These are phyloP conservation scores for Gambusia yucatana DNA, from an alignment of 2,797 vertebrate genomes.

Conservation along the genomic window DNA sequence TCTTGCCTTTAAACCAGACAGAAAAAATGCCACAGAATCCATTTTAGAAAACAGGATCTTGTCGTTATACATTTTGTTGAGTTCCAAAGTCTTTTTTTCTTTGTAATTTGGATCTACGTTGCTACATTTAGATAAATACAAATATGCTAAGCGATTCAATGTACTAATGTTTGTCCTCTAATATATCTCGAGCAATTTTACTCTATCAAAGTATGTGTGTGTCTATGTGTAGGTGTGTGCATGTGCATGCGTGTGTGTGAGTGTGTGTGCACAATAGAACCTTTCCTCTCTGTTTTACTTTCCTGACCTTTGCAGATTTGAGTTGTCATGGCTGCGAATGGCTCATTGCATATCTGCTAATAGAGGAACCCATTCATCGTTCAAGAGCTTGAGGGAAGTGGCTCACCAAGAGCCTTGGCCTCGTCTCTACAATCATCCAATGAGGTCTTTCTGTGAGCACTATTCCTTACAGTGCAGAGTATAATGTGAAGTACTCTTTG, in stretches of 20 bases:
- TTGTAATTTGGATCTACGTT: neutral
- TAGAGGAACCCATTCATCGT: slow-evolving; percentile 68
- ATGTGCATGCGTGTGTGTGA: neutral
- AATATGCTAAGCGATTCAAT: neutral
- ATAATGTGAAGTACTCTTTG: slow-evolving; percentile 62
- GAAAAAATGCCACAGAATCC: slow-evolving; percentile 22
- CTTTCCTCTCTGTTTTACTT: slow-evolving; percentile 38
- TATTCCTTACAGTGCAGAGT: slow-evolving; percentile 44
- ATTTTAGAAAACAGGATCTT: slow-evolving; percentile 28
- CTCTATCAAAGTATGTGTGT: neutral
- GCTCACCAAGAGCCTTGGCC: slow-evolving; percentile 68
- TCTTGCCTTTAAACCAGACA: slow-evolving; percentile 31
- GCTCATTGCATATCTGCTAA: slow-evolving; percentile 60
- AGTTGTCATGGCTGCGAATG: slow-evolving; percentile 73
- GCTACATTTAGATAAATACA: neutral
- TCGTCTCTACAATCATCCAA: slow-evolving; percentile 75
- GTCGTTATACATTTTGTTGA: neutral
- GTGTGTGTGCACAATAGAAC: neutral
- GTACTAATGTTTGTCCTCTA: neutral
- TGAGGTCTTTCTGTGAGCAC: slow-evolving; percentile 64
- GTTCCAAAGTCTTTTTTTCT: neutral
- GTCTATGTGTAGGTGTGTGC: neutral
- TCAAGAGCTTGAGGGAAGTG: slow-evolving; percentile 69
- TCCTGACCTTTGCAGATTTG: slow-evolving; percentile 53
- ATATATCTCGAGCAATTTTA: too few relatives aligned